Percentiles rank a stretch among this genome's conserved stretches.
Evolutionary conservation across 2,113 vertebrate genomes (phyloP).

Genomic region (Aldabrachelys gigantea): DNA sequence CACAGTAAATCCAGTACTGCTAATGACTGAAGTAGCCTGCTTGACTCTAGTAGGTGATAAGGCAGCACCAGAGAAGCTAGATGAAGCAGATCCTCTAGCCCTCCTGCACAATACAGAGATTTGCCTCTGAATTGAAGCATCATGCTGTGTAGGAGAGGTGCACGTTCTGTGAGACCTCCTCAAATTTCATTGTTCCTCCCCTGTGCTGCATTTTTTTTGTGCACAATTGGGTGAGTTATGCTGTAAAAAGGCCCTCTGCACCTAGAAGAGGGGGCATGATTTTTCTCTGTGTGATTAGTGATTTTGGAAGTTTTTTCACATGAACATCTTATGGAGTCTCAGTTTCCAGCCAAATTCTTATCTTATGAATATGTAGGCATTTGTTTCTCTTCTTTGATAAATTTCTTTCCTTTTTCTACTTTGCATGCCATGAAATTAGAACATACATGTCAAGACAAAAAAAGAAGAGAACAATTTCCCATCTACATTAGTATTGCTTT

Average conservation of each 20-base stretch:
- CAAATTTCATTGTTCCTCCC: not conserved
- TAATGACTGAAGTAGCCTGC: not conserved
- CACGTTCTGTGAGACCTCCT: not conserved
- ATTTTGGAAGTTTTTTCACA: not conserved
- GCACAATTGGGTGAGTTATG: not conserved
- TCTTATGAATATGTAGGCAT: not conserved
- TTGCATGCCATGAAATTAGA: not conserved
- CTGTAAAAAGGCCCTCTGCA: not conserved
- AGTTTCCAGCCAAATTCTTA: not conserved
- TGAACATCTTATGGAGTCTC: not conserved
- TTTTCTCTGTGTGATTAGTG: not conserved
- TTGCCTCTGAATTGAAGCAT: not conserved
- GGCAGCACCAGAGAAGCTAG: not conserved
- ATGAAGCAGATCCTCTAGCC: not conserved
- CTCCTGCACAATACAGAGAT: not conserved
- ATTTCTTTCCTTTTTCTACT: not conserved
- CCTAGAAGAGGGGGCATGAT: not conserved
- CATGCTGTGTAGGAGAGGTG: not conserved
- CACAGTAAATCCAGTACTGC: not conserved
- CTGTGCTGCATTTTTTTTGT: too few species aligned
- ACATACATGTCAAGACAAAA: not conserved
- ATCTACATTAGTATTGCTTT: not conserved
- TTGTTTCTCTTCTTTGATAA: not conserved
- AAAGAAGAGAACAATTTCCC: not conserved
- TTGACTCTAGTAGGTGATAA: not conserved